Conservation (phyloP, 2,797 vertebrate species). For the Enteromius mattozi region DNA sequence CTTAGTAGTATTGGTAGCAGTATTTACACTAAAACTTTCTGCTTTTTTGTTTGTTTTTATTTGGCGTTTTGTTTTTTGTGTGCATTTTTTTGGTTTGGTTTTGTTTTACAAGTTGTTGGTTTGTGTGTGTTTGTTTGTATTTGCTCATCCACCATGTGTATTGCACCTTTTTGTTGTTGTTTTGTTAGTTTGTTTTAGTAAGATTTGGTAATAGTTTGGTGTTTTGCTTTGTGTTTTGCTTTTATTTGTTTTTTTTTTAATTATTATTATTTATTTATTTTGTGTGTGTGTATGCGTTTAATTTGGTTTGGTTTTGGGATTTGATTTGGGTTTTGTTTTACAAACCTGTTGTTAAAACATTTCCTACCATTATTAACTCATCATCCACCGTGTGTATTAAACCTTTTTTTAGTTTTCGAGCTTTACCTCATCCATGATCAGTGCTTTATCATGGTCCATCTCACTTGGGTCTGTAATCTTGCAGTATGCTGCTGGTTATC, state of each 20-base stretch:
- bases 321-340: neutral
- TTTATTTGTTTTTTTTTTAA: neutral
- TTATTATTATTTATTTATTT: neutral
- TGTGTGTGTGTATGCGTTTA: too few species aligned
- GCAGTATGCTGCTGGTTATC: slow-evolving; percentile 21
- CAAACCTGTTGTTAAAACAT: neutral
- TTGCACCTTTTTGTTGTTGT: neutral
- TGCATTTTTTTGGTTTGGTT: neutral
- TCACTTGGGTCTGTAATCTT: neutral
- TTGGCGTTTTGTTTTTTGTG: neutral
- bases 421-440: slow-evolving; percentile 1
- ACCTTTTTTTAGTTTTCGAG: neutral
- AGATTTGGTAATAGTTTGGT: neutral
- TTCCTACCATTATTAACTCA: neutral
- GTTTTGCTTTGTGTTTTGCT: neutral
- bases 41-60: too few species aligned
- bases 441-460: neutral
- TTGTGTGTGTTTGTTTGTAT: neutral
- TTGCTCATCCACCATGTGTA: too few species aligned
- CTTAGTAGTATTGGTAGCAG: neutral
- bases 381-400: too few species aligned
- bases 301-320: neutral
- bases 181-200: neutral
- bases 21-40: neutral
- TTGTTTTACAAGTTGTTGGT: neutral